phyloP scores from a whole-genome alignment of 2,888 invertebrate species.

The Drosophila setosimentum region DNA sequence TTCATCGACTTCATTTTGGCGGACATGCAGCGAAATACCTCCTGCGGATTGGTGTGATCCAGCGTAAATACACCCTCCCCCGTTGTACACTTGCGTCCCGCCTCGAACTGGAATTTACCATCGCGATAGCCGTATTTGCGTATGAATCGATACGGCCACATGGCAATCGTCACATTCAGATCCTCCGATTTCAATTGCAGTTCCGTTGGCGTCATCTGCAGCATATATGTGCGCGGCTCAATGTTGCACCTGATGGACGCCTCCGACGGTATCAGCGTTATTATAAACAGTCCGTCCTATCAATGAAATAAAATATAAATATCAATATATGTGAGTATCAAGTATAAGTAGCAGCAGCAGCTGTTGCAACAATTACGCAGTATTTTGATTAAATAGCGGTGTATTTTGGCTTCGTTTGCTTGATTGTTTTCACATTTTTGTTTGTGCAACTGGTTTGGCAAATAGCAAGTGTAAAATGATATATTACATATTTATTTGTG shows the following conservation, averaged over 20 bases:
- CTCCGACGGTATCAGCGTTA: constrained; percentile 91
- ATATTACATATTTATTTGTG: too few relatives aligned
- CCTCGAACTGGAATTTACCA: constrained; percentile 95
- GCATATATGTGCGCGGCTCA: constrained; percentile 89
- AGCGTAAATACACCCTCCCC: constrained; percentile 93
- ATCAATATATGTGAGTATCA: not conserved
- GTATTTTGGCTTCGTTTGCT: not conserved
- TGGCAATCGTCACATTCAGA: constrained; percentile 88
- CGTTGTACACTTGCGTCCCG: constrained; percentile 93
- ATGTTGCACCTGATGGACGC: constrained; percentile 92
- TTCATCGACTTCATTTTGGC: constrained; percentile 95
- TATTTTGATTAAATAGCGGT: not conserved
- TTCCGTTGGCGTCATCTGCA: constrained; percentile 91
- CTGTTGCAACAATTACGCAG: constrained; percentile 1
- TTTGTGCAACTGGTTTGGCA: constrained; percentile 6
- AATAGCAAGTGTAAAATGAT: not conserved
- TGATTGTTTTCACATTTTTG: not conserved
- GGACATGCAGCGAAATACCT: constrained; percentile 92
- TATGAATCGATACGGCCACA: constrained; percentile 94
- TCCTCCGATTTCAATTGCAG: constrained; percentile 89
- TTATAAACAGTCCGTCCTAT: constrained; percentile 91
- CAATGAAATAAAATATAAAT: not conserved
- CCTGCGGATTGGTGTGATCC: constrained; percentile 93
- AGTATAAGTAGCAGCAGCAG: not conserved
- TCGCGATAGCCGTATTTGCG: constrained; percentile 94